Base-by-base conservation (phyloP, 2,888 invertebrate genomes). In the Steinernema carpocapsae region DNA sequence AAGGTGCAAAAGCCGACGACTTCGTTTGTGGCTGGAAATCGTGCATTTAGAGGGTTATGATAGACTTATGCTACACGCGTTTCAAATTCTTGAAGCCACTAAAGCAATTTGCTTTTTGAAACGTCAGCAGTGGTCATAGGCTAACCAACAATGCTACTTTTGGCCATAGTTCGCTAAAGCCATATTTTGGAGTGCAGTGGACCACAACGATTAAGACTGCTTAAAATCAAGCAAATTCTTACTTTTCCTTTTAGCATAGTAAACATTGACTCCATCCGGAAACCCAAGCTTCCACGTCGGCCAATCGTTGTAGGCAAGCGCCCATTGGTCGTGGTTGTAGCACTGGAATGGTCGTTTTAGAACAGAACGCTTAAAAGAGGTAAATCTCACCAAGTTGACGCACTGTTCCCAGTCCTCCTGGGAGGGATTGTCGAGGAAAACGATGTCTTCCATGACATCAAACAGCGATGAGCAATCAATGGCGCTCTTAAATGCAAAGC, bases 281-380 rank as follows among this genome's bases (percentile, higher is more conserved):
- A 51, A 51, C 6, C 14, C 51, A 6, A 10, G 7, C 51, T 51
- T 51, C 51, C 51, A 51, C 19, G 51, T 19, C 14, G 51, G 14
- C 51, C 51, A 51, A 19, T 51, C 51, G 51, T 19, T 51, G 51
- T 51, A 51, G 14, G 12, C 19, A 10, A 51, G 19, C 6, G 14
- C 51, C 51, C 51, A 51, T 12, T 51, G 51, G 51, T 51, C 51
- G 51, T 51, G 51, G 19, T 51, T 51, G 51, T 51, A 51, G 19
- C 51, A n/a, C 51, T 51, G n/a, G n/a, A n/a, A n/a, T n/a, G n/a
- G n/a, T 7, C 7, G 14, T 10, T 10, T 43, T 10, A 14, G 43
- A 43, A 43, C 7, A 12, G 14, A 43, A 14, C 14, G 43, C 7
- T 7, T 14, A 7, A 43, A 43, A 14, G 43, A 14, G 14, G 7